Conservation (phyloP, 1,140 invertebrate species). For the Frieseomelitta varia region DNA sequence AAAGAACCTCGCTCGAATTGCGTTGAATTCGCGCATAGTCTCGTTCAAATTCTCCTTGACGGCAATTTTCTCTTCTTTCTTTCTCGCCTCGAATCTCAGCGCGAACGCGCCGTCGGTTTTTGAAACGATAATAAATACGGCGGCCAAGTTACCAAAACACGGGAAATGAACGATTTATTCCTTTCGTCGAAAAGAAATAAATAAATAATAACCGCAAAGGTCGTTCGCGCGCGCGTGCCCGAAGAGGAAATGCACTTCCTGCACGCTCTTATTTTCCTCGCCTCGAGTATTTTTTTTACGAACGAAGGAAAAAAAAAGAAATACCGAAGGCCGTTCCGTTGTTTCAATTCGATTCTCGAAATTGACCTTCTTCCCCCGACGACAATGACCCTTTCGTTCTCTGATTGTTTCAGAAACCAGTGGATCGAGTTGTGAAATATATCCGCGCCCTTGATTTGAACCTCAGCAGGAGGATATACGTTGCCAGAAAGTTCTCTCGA, state of each 20-base stretch:
- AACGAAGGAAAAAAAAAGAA: not conserved
- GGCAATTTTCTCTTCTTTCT: not conserved
- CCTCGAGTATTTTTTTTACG: not conserved
- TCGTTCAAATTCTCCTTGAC: not conserved
- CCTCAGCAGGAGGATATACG: not conserved
- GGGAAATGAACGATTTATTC: not conserved
- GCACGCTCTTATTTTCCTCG: not conserved
- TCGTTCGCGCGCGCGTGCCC: not conserved
- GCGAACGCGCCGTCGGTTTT: no score
- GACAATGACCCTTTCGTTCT: not conserved
- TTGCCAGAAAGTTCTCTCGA: not conserved
- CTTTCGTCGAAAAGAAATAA: not conserved
- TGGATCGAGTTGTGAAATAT: not conserved
- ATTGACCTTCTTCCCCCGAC: not conserved
- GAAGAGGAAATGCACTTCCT: not conserved
- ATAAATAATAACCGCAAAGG: not conserved
- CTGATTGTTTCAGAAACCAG: conserved; percentile 18
- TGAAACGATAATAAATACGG: not conserved
- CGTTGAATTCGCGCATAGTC: not conserved
- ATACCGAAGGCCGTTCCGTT: not conserved
- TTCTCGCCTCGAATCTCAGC: not conserved
- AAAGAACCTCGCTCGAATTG: not conserved
- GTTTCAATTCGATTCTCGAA: not conserved
- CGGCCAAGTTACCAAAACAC: no score
- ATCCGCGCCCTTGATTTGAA: not conserved